Conservation (phyloP, 2,888 invertebrate genomes). For the Eupithecia centaureata region DNA sequence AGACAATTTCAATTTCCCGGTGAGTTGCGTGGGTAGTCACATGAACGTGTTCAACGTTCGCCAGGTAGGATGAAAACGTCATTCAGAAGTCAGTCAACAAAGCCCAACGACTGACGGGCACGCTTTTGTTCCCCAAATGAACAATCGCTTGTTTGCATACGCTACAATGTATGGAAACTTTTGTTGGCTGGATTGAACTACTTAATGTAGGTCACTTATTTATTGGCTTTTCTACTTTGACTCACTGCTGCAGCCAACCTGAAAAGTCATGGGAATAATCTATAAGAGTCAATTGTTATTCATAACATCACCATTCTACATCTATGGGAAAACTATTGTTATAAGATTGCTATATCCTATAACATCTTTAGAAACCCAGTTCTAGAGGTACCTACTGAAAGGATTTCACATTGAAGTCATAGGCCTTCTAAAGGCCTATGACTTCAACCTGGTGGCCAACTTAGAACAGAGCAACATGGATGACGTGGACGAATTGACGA, state of each 20-base stretch:
- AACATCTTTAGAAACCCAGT: not conserved
- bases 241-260: not conserved
- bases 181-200: constrained; percentile 37
- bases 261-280: not conserved
- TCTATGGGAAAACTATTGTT: not conserved
- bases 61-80: constrained; percentile 43
- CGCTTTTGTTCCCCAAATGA: constrained; percentile 53
- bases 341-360: not conserved
- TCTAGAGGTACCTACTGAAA: not conserved
- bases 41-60: constrained; percentile 25
- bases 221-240: constrained; percentile 10
- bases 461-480: not conserved
- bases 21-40: not conserved
- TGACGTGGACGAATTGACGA: too few species aligned
- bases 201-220: constrained; percentile 42
- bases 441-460: not conserved
- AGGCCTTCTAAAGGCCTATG: not conserved
- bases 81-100: constrained; percentile 47
- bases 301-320: not conserved
- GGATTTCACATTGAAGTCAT: not conserved
- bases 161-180: constrained; percentile 39
- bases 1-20: constrained; percentile 2
- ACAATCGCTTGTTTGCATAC: constrained; percentile 48
- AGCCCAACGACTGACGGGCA: constrained; percentile 39
- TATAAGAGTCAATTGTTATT: not conserved